Evolutionary conservation across 1,140 invertebrate genomes (phyloP), one percentile per base, ranked within the genome.

Genomic region (Radopholus similis): DNA sequence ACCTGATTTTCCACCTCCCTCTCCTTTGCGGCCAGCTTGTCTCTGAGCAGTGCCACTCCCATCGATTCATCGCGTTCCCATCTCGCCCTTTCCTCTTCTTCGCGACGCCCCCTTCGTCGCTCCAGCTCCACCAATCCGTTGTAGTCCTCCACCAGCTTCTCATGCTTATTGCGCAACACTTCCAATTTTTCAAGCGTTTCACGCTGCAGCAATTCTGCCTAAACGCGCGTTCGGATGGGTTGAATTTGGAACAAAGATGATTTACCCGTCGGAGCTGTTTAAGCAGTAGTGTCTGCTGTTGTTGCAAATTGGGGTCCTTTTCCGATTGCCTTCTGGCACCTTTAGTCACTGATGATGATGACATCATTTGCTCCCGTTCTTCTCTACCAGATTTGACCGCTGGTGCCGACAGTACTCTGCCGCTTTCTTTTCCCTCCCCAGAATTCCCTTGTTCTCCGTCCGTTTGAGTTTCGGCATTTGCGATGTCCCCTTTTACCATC

Each of bases 131-230:
- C 28, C 38, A 66, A 30, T 28, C 26, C 26, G 55, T 66, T 64
- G 42, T 68, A 68, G 30, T 68, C 53, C 38, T 30, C 47, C 8
- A 69, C 6, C 42, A 68, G 34, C 37, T 62, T 30, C 21, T 68
- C 42, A 38, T 68, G 37, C 21, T 18, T 44, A 15, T 54, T 6
- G 5, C 55, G 53, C 38, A 69, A 15, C 8, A 32, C 21, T 32
- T 68, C 40, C 37, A 68, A 40, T 55, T 68, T 38, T 37, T 68
- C 58, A 4, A 38, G 6, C 21, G 66, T 55, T 67, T 68, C 66
- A 18, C 28, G 18, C 38, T 69, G 66, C 13, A 40, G 42, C 23
- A 68, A 40, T 54, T 68, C 66, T 42, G 66, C 44, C 66, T 68
- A 8, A 42, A 64, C 34, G 4, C 9, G 11, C 28, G 2, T 1